Conservation (phyloP, 2,797 vertebrate genomes). For the Emydoidea blandingii region DNA sequence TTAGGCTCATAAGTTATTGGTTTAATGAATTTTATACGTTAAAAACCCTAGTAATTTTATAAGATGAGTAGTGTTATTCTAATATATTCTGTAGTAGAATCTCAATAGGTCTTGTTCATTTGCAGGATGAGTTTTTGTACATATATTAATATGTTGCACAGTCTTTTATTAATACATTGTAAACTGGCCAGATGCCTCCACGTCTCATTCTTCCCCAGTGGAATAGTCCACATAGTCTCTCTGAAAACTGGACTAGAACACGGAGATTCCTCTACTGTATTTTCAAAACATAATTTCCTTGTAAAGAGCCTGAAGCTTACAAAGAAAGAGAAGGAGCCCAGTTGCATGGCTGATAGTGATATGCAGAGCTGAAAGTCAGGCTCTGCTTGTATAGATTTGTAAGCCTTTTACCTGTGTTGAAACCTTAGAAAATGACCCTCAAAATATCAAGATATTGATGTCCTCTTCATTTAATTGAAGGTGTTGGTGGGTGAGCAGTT, state of each 20-base stretch:
- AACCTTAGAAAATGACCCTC: slow-evolving; percentile 44
- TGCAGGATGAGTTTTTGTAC: neutral
- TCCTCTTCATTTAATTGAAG: slow-evolving; percentile 43
- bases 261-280: slow-evolving; percentile 43
- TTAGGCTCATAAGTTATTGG: neutral
- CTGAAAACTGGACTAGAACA: slow-evolving; percentile 31
- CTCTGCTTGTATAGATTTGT: slow-evolving; percentile 31
- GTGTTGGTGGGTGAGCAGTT: slow-evolving; percentile 26
- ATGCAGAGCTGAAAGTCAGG: slow-evolving; percentile 64
- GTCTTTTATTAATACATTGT: neutral
- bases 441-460: slow-evolving; percentile 24
- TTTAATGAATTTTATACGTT: slow-evolving; percentile 21
- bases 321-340: slow-evolving; percentile 39
- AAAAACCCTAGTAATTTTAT: neutral
- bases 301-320: slow-evolving; percentile 61
- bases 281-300: slow-evolving; percentile 67
- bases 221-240: slow-evolving; percentile 24
- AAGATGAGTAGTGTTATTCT: neutral
- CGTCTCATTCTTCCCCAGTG: neutral
- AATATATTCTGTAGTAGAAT: slow-evolving; percentile 1
- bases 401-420: slow-evolving; percentile 55
- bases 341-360: slow-evolving; percentile 64
- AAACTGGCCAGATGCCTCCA: slow-evolving; percentile 10
- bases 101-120: neutral
- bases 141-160: neutral